Evolutionary conservation across 2,888 invertebrate genomes (phyloP), one percentile per base, ranked within the genome.

Genomic region (Saturnia pavonia): DNA sequence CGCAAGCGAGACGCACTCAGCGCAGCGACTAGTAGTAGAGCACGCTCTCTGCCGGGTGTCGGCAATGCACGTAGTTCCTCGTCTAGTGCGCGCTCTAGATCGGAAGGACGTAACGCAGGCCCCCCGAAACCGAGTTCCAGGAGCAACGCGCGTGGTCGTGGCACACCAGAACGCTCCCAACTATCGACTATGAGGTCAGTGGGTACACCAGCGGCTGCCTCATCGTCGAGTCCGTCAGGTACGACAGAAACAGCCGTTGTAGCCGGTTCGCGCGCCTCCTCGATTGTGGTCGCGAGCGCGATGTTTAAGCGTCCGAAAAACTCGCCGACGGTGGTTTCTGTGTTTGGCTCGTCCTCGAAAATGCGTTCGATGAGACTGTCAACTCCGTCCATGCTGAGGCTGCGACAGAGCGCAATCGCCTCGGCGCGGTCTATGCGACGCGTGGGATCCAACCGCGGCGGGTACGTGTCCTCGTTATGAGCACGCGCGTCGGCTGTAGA

Each of bases 91-190:
- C 94, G 94, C 70, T 96, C 95, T 71, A 97, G 86, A 73, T 96
- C 96, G 1, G 91, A 85, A 2, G 96, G 88, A 74, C 94, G 95
- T 54, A 96, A 90, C 72, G 95, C 92, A 12, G 93, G 86, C 43
- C 94, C 89, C 19, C 94, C 88, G 81, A 97, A 96, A 7, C 97
- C 97, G 48, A 97, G 90, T 74, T 96, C 96, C 51, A 95, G 92
- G 25, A 97, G 88, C 70, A 97, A 88, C 1, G 94, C 93, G 69
- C 95, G 95, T 25, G 97, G 95, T 66, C 96, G 95, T 67, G 92
- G 90, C 71, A 97, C 95, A 67, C 96, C 96, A 12, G 96, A 95
- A 71, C 95, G 91, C 86, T 96, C 96, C 96, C 97, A 97, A 83
- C 96, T 94, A 77, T 97, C 96, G 60, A 96, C 91, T 65, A 97